A percentile compares a stretch with the other conserved stretches of the same genome.
Conservation (phyloP, 2,113 vertebrate species). For the Saimiri boliviensis region DNA sequence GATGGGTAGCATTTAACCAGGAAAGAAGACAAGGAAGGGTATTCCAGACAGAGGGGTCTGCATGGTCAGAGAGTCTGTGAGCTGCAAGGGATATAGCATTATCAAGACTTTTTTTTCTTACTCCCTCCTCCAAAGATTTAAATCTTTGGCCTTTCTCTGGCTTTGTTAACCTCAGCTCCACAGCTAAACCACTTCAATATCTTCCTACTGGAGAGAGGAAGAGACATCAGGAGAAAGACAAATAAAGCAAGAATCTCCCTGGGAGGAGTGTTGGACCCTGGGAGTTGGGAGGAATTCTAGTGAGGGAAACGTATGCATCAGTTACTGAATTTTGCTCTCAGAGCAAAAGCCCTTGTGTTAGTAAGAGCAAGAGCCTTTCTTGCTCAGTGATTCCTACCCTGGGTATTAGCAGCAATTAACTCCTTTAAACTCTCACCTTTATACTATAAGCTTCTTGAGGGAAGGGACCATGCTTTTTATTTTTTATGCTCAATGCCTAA, state of each 20-base stretch:
- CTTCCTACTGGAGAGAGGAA: neutral
- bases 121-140: no score
- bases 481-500: neutral
- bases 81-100: neutral
- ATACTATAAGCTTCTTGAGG: neutral
- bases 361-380: neutral
- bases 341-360: neutral
- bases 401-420: neutral
- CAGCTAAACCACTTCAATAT: neutral
- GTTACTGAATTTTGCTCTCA: neutral
- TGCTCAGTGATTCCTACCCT: neutral
- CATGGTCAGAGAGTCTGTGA: neutral
- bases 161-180: neutral
- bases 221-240: neutral
- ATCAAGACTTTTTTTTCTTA: neutral
- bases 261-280: neutral
- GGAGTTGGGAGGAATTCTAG: neutral
- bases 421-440: neutral
- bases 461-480: neutral
- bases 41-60: neutral
- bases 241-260: neutral
- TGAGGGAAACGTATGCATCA: neutral
- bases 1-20: neutral
- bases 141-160: neutral
- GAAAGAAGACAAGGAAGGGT: neutral